Evolutionary conservation across 2,888 invertebrate genomes (phyloP), one percentile per base, ranked within the genome.

Genomic region (Synanthedon formicaeformis): DNA sequence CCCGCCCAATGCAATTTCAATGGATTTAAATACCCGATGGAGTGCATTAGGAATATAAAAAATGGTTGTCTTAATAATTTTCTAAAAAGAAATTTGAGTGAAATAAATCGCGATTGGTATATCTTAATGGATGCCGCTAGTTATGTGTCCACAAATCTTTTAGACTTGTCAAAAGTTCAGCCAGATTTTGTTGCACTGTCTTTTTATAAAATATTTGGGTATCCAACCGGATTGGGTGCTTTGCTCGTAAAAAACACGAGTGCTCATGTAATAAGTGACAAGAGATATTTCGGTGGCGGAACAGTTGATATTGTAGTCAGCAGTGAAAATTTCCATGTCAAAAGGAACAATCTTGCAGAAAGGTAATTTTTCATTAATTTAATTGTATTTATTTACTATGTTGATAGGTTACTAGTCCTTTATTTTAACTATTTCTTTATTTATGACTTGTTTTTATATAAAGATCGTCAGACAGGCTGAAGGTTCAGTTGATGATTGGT

Each of bases 1-100:
- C 95, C 98, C 1, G 98, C 96, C 0, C 95, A 97, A 75, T 97
- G 96, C 69, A 99, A 99, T 78, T 99, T 97, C 73, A 96, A 95
- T 66, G 99, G 99, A 0, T 90, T 89, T 52, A 98, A 98, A 76
- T 96, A 96, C 79, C 96, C 96, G 0, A 74, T 97, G 48, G 69
- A 89, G 3, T 92, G 94, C 90, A 91, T 96, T 50, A 65, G 89
- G 23, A 72, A 82, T 50, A 88, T 93, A 8, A 90, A 91, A 63
- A 71, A 88, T 60, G 93, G 94, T 1, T 79, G 82, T 49, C 69
- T 91, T 0, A 89, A 90, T 59, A 66, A 60, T 45, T 66, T 81
- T 52, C 65, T 80, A 13, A 74, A 76, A 59, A 78, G 75, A 63
- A 71, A 80, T 54, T 66, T 77, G 52, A 73, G 79, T 60, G 72